A percentile compares a stretch with the other conserved stretches of the same genome.
Evolutionary conservation across 2,888 invertebrate genomes (phyloP).

Genomic region (Epiblema foenella): DNA sequence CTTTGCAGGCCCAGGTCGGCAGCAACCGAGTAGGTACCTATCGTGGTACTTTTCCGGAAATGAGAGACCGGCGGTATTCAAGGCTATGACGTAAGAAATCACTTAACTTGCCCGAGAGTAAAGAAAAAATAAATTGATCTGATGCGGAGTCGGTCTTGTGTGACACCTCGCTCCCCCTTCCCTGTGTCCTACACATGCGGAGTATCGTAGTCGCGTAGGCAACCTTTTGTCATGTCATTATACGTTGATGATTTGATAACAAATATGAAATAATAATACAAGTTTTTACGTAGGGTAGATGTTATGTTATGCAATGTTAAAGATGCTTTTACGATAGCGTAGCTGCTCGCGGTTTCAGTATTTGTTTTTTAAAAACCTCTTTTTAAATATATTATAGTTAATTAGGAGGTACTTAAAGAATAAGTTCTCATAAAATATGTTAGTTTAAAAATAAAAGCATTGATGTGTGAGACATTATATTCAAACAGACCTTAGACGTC

Average conservation of each 20-base stretch:
- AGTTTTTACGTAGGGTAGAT: neutral
- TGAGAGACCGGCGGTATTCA: slow-evolving; percentile 59
- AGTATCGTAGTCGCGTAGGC: slow-evolving; percentile 31
- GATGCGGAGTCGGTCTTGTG: slow-evolving; percentile 60
- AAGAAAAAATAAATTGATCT: slow-evolving; percentile 67
- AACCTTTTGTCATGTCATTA: slow-evolving; percentile 38
- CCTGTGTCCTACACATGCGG: slow-evolving; percentile 7
- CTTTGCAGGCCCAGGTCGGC: neutral
- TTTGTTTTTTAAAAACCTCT: too few relatives aligned
- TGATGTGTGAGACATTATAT: too few relatives aligned
- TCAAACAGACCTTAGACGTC: too few relatives aligned
- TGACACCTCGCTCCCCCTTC: slow-evolving; percentile 51
- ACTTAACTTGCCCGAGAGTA: slow-evolving; percentile 63
- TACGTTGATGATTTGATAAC: neutral
- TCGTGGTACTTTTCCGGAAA: slow-evolving; percentile 64
- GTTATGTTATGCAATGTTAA: neutral
- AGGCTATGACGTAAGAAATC: slow-evolving; percentile 68
- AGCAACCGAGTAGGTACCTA: neutral
- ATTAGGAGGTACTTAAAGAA: too few relatives aligned
- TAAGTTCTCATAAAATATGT: too few relatives aligned
- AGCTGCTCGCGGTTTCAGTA: too few relatives aligned
- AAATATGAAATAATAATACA: neutral
- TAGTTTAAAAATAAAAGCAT: too few relatives aligned
- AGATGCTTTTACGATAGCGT: neutral
- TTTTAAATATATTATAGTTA: too few relatives aligned